These are phyloP conservation scores for Drosophila sordidula DNA, from an alignment of 2,888 invertebrate species.

Conservation along the genomic window DNA sequence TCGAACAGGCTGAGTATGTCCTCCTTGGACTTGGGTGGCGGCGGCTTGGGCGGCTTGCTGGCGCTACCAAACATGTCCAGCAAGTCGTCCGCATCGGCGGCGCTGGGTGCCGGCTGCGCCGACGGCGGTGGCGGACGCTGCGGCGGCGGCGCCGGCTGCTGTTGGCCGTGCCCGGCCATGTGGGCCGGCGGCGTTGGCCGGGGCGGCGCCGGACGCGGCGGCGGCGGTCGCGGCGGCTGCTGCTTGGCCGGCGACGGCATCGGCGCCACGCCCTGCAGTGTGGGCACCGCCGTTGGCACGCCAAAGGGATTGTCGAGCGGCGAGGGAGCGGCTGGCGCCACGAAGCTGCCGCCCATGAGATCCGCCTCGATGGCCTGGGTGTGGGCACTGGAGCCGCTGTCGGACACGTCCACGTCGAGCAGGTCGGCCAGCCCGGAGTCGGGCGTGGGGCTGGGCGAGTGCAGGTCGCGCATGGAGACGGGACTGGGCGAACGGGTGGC, in stretches of 20 bases:
- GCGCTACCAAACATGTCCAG: conserved; percentile 86
- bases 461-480: conserved; percentile 91
- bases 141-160: conserved; percentile 58
- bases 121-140: conserved; percentile 81
- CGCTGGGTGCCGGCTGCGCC: conserved; percentile 37
- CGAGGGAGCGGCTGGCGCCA: conserved; percentile 20
- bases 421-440: conserved; percentile 88
- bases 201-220: conserved; percentile 84
- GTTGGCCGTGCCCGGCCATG: conserved; percentile 59
- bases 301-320: conserved; percentile 84
- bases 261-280: conserved; percentile 85
- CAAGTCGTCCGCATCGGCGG: conserved; percentile 85
- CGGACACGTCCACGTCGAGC: conserved; percentile 89
- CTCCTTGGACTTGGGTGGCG: conserved; percentile 86
- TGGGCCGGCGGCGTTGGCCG: conserved; percentile 81
- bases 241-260: conserved; percentile 86
- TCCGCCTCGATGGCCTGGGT: conserved; percentile 80
- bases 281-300: conserved; percentile 85
- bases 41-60: conserved; percentile 86
- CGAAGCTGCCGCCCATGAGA: conserved; percentile 65
- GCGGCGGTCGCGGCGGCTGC: conserved; percentile 85
- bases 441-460: conserved; percentile 94
- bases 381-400: conserved; percentile 81
- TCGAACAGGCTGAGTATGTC: conserved; percentile 87
- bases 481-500: conserved; percentile 95